Conservation (phyloP, 2,113 vertebrate species). For the Campylorhamphus procurvoides region DNA sequence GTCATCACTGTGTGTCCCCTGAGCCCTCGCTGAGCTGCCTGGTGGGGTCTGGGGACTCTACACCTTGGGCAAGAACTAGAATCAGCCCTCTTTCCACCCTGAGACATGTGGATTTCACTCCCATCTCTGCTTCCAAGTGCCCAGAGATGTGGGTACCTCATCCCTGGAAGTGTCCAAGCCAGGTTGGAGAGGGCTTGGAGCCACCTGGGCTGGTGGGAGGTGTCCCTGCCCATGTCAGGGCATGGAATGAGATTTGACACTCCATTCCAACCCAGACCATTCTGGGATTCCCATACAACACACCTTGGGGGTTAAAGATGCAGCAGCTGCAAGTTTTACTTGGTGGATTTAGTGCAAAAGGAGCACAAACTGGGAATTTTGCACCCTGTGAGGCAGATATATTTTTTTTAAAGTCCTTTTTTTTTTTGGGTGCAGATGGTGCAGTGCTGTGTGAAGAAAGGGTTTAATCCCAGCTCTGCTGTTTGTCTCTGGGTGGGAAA, state of each 20-base stretch:
- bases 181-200: rapidly evolving
- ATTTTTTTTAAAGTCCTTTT: background rate
- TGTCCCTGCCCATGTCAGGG: background rate
- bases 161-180: background rate
- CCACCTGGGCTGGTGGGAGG: rapidly evolving
- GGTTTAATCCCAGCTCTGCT: background rate
- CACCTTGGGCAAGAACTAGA: background rate
- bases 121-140: background rate
- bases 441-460: background rate
- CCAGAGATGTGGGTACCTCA: background rate
- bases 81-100: background rate
- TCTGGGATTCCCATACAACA: background rate
- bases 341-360: background rate
- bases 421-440: background rate
- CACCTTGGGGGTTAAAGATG: background rate
- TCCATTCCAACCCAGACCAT: background rate
- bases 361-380: background rate
- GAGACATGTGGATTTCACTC: rapidly evolving
- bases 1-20: rapidly evolving
- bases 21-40: background rate
- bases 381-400: background rate
- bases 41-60: background rate
- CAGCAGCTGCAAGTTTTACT: background rate
- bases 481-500: background rate
- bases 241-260: rapidly evolving